These are phyloP conservation scores for Panagrolaimus sp. DNA, from an alignment of 1,140 invertebrate species.

Conservation along the genomic window DNA sequence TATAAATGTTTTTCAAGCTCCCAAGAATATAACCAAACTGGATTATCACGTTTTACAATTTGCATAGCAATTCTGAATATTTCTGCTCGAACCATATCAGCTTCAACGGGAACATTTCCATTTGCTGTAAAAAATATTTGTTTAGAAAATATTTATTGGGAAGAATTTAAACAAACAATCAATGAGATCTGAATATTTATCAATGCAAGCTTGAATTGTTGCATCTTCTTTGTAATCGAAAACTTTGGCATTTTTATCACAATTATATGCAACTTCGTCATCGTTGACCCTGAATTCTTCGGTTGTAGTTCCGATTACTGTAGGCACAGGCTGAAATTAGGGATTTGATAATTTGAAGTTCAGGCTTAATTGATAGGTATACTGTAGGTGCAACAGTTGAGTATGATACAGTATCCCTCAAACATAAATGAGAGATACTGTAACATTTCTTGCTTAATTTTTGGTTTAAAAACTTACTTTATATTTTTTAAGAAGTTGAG, in stretches of 20 bases:
- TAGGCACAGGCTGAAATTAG: background rate
- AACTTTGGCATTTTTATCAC: background rate
- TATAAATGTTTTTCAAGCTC: constrained; percentile 1
- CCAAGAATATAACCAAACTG: background rate
- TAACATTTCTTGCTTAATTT: background rate
- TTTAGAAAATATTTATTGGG: too few relatives aligned
- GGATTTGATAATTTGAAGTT: too few relatives aligned
- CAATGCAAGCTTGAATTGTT: background rate
- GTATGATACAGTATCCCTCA: too few relatives aligned
- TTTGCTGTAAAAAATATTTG: constrained; percentile 7
- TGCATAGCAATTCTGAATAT: constrained; percentile 13
- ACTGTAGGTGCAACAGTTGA: too few relatives aligned
- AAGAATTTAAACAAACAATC: background rate
- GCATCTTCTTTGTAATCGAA: background rate
- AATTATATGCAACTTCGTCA: background rate
- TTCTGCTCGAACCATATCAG: background rate
- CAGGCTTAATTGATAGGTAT: too few relatives aligned
- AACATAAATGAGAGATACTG: too few relatives aligned
- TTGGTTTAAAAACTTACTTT: background rate
- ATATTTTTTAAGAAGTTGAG: background rate
- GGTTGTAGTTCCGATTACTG: background rate
- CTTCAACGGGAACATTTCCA: background rate
- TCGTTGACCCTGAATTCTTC: background rate
- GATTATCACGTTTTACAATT: background rate
- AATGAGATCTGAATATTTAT: background rate